Evolutionary conservation across 2,797 vertebrate species (phyloP).

Genomic region (Perodicticus potto): DNA sequence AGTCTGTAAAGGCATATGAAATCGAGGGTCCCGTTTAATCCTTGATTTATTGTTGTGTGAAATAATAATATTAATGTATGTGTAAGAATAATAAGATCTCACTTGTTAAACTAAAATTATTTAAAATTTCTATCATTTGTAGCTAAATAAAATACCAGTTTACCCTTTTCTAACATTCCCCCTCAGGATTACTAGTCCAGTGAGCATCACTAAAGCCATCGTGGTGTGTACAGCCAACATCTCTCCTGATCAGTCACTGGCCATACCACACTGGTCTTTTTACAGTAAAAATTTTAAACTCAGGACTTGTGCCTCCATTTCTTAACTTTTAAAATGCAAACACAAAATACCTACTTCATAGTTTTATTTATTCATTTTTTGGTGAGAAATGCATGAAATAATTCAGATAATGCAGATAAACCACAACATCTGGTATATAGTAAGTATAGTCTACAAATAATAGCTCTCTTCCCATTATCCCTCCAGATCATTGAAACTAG

Average conservation of each 20-base stretch:
- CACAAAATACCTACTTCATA: background rate
- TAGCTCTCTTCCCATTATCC: constrained; percentile 31
- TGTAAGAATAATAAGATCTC: background rate
- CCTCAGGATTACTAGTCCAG: background rate
- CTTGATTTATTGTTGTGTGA: background rate
- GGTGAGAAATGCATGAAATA: background rate
- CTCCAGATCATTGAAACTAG: constrained; percentile 19
- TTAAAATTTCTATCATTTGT: background rate
- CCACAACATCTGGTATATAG: background rate
- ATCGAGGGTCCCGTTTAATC: background rate
- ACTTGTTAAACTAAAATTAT: background rate
- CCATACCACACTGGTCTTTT: background rate
- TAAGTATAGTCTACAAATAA: background rate
- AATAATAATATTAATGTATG: background rate
- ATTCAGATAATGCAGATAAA: constrained; percentile 32
- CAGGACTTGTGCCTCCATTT: background rate
- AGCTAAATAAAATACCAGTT: background rate
- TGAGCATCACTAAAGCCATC: background rate
- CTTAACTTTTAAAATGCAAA: constrained; percentile 33
- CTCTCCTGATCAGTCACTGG: background rate
- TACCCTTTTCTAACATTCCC: background rate
- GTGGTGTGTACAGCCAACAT: accelerated
- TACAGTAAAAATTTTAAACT: background rate
- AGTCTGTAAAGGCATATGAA: background rate
- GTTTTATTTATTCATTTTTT: background rate